Evolutionary conservation across 2,888 invertebrate species (phyloP).

Genomic region (Troides oblongomaculatus): DNA sequence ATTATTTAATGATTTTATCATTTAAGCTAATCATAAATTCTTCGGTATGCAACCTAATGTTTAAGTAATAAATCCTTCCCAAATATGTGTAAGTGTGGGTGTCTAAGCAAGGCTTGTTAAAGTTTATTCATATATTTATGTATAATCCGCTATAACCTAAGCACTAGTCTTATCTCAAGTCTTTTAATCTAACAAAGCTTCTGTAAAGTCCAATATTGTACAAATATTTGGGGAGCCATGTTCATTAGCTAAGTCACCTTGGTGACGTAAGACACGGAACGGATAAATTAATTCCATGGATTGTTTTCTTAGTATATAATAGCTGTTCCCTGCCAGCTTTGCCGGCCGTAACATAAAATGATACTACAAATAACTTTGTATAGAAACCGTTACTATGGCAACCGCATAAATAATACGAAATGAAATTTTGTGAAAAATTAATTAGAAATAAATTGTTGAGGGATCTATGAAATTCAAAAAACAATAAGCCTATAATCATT

Average conservation of each 20-base stretch:
- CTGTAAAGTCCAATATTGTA: neutral
- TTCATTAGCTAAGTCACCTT: slow-evolving; percentile 6
- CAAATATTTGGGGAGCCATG: slow-evolving; percentile 19
- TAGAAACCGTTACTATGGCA: too few species aligned
- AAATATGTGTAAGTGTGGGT: slow-evolving; percentile 24
- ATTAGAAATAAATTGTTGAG: too few species aligned
- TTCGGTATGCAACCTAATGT: slow-evolving; percentile 14
- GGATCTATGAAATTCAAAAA: too few species aligned
- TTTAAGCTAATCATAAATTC: slow-evolving; percentile 14
- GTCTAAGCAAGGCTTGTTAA: slow-evolving; percentile 2
- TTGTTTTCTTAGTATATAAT: neutral
- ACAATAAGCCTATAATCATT: too few species aligned
- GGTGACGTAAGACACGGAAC: neutral
- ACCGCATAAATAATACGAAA: too few species aligned
- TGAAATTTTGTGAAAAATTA: too few species aligned
- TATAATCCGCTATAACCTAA: slow-evolving; percentile 18
- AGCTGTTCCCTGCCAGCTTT: too few species aligned
- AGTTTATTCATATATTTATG: slow-evolving; percentile 21
- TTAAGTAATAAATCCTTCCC: slow-evolving; percentile 25
- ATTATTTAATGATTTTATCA: slow-evolving; percentile 5
- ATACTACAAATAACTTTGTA: too few species aligned
- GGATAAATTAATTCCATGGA: neutral
- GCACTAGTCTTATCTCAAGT: slow-evolving; percentile 12
- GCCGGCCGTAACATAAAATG: too few species aligned
- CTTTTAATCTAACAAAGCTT: slow-evolving; percentile 18